Percentiles rank a stretch among this genome's conserved stretches.
These are phyloP conservation scores for Eumeta japonica DNA, from an alignment of 1,140 invertebrate genomes.

Conservation along the genomic window DNA sequence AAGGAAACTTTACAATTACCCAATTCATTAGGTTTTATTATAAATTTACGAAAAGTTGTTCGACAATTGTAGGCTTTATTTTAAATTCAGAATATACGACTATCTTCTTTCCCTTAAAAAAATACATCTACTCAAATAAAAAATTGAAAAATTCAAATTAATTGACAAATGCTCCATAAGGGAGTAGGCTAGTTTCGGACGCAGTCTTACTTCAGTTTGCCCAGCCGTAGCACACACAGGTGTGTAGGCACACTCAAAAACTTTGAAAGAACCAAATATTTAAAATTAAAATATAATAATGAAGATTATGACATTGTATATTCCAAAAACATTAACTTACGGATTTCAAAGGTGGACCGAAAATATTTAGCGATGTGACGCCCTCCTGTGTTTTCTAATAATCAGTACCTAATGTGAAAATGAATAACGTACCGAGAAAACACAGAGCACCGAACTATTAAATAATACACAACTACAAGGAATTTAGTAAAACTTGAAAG, in stretches of 20 bases:
- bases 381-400: too few relatives aligned
- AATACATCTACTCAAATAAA: not conserved
- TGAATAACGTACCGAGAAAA: too few relatives aligned
- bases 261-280: not conserved
- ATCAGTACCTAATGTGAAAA: too few relatives aligned
- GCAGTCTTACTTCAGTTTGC: too few relatives aligned
- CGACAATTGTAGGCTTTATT: not conserved
- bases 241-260: not conserved
- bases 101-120: not conserved
- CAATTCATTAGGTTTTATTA: not conserved
- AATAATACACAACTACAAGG: too few relatives aligned
- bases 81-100: not conserved
- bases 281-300: not conserved
- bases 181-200: too few relatives aligned
- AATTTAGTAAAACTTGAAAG: too few relatives aligned
- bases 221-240: not conserved
- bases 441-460: too few relatives aligned
- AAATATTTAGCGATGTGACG: too few relatives aligned
- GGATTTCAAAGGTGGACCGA: too few relatives aligned
- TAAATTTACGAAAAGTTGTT: not conserved
- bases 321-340: not conserved
- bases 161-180: not conserved
- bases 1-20: not conserved
- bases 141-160: not conserved
- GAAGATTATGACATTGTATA: not conserved